Base-by-base conservation (phyloP, 2,888 invertebrate species). In the Alsophila aescularia region DNA sequence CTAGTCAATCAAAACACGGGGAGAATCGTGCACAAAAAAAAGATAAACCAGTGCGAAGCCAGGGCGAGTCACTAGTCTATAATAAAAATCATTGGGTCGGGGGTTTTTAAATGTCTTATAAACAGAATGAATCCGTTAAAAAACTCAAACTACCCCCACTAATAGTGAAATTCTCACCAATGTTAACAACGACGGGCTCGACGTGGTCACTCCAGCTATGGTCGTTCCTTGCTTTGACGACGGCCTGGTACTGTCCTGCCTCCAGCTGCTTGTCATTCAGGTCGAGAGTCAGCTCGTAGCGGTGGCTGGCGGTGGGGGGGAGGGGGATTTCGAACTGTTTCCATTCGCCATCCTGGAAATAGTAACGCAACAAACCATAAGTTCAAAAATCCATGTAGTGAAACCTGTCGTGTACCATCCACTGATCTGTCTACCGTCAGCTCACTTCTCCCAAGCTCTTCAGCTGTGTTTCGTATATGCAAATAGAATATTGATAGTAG, bases 201-300 rank as follows among this genome's bases (percentile, higher is more conserved):
- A 64, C 66, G 12, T 69, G 67, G 2, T 73, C 65, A 37, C 84
- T 85, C 87, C 85, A 87, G 34, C 74, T 79, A 58, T 85, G 77
- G 0, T 68, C 66, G 57, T 90, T 90, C 67, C 72, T 77, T 0
- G 80, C 90, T 29, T 81, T 81, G 10, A 89, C 73, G 0, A 73
- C 49, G 0, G 76, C 87, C 10, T 83, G 75, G 66, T 90, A 90
- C 1, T 73, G 73, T 0, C 88, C 89, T 0, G 73, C 60, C 0
- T 66, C 64, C 0, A 87, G 16, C 10, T 72, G 61, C 0, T 71
- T 64, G 36, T 78, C 72, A 2, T 77, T 67, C 0, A 90, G 52
- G 0, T 71, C 59, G 47, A 79, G 79, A 0, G 62, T 62, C 0
- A 88, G 41, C 0, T 79, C 75, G 60, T 87, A 86, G 7, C 72